Evolutionary conservation across 1,140 invertebrate species (phyloP).

Genomic region (Drosophila littoralis): DNA sequence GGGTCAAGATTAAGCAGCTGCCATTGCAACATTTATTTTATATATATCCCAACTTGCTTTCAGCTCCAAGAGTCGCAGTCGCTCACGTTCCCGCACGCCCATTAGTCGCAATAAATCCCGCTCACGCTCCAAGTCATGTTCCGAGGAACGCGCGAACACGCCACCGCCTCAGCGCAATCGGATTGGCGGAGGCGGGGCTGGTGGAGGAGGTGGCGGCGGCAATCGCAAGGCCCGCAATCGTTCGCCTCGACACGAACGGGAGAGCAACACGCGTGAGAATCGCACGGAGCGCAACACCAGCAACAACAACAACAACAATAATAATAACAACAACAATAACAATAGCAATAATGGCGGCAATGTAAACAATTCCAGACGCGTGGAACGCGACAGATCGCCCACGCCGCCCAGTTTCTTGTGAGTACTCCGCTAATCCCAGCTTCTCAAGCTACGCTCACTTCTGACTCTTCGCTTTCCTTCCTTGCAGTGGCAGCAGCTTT

Average conservation of each 20-base stretch:
- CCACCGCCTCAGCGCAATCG: constrained; percentile 52
- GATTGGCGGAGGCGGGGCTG: constrained; percentile 30
- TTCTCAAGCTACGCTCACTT: neutral
- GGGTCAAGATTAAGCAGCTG: neutral
- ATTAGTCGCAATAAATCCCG: constrained; percentile 39
- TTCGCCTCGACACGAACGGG: constrained; percentile 75
- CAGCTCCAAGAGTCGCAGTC: constrained; percentile 86
- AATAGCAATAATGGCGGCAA: constrained; percentile 44
- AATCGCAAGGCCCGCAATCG: constrained; percentile 70
- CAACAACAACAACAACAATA: constrained; percentile 35
- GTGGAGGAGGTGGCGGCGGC: constrained; percentile 58
- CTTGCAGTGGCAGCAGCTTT: constrained; percentile 81
- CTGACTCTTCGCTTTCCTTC: neutral
- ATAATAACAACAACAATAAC: constrained; percentile 31
- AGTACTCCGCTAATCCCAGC: constrained; percentile 75
- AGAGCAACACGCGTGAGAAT: constrained; percentile 50
- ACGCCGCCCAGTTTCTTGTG: constrained; percentile 93
- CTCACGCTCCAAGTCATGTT: constrained; percentile 86
- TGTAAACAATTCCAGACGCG: constrained; percentile 59
- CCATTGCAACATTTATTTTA: neutral
- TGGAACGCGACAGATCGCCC: constrained; percentile 87
- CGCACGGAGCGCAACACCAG: constrained; percentile 24
- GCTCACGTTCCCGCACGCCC: constrained; percentile 83
- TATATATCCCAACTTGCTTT: neutral
- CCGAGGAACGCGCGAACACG: constrained; percentile 49